Evolutionary conservation across 2,888 invertebrate genomes (phyloP), one percentile per base, ranked within the genome.

Genomic region (Trichacis sp.): DNA sequence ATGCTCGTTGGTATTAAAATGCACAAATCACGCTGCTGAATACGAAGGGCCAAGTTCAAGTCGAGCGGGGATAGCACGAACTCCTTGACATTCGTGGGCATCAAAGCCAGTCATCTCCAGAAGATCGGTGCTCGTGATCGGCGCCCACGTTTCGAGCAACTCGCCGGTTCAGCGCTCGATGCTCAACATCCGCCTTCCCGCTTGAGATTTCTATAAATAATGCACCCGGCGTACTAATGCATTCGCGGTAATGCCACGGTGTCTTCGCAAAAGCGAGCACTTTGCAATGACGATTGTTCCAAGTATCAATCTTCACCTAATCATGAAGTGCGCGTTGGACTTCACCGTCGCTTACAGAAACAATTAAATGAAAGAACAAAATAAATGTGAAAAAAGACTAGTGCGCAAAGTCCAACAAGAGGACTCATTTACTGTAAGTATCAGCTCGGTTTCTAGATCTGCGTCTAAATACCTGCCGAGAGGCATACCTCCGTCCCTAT

Each of bases 151-250:
- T 64, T 64, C 54, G 33, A 58, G 54, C 64, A 46, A 50, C 64
- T 45, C 54, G 58, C 58, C 33, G 42, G n/a, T 53, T 52, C 43
- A 55, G 48, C 54, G 52, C 47, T 33, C 60, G 33, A 51, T 51
- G 45, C 50, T 40, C 56, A 45, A 55, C 64, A 60, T 65, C 64
- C 64, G 58, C 51, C 49, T 64, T 65, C 15, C 59, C 19, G 64
- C 59, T 57, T 45, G 42, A 45, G 11, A 60, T 56, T 57, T 50
- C 57, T 57, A 65, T 65, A 65, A 65, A 65, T 60, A 65, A 65
- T 60, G 45, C 59, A 65, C 49, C 49, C 40, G 59, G 14, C 46
- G 30, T 19, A 56, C 56, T 49, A 65, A 60, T 36, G 38, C 47
- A 33, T 53, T 49, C 55, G 57, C 55, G 60, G 53, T 57, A 53